phyloP scores from a whole-genome alignment of 2,113 vertebrate species.

The Dissostichus mawsoni region DNA sequence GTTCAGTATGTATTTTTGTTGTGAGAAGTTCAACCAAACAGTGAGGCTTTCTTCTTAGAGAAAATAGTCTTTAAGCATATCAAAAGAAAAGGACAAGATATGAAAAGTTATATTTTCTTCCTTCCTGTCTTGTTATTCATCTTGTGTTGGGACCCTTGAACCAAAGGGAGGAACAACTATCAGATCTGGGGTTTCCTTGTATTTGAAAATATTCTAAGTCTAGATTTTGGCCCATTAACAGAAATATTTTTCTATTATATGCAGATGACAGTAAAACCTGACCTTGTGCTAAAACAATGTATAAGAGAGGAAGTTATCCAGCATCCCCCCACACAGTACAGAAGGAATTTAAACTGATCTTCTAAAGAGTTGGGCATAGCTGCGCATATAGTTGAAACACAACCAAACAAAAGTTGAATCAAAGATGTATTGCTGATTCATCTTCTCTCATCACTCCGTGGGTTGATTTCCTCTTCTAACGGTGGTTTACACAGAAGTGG shows the following conservation, averaged over 20 bases:
- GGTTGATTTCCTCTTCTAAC: not conserved
- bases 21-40: no score
- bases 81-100: not conserved
- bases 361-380: not conserved
- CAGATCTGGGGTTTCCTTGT: not conserved
- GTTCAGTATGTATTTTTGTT: no score
- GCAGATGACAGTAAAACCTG: not conserved
- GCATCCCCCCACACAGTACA: not conserved
- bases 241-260: not conserved
- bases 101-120: not conserved
- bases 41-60: no score
- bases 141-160: not conserved
- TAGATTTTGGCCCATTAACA: not conserved
- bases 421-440: constrained; percentile 10
- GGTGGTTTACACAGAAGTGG: not conserved
- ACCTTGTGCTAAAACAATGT: not conserved
- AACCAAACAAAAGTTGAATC: not conserved
- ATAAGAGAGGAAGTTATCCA: not conserved
- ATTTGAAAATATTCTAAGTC: not conserved
- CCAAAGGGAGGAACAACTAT: not conserved
- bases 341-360: not conserved
- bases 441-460: not conserved
- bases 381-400: not conserved
- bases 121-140: not conserved
- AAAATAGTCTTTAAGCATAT: not conserved